Base-by-base conservation (phyloP, 1,140 invertebrate species). In the Chrysoperla carnea region DNA sequence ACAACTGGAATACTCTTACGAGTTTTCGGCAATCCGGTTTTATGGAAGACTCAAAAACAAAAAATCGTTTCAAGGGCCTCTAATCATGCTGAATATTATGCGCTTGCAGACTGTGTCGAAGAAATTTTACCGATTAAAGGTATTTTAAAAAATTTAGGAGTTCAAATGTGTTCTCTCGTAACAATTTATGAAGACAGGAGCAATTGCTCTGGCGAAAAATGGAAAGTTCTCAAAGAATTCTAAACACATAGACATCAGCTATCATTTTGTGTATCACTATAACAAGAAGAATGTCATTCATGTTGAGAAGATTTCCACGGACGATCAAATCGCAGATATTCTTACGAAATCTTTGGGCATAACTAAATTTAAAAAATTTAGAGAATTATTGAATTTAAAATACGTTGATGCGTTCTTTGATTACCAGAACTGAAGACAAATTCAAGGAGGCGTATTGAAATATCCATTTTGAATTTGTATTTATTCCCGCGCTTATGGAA, bases 1-100 rank as follows among this genome's bases (percentile, higher is more conserved):
- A 64, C 56, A 23, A 56, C 54, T 12, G 60, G 60, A 6, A 61
- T 50, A 42, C 40, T 53, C 23, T 59, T 63, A 36, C 43, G 28
- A 9, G 3, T 58, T 0, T 51, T 38, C 29, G 53, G 50, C 9
- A 47, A 43, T 40, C 37, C 45, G 8, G 47, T 62, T 8, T 44
- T 41, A 17, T 58, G 51, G 50, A 46, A 46, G 44, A 29, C 39
- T 23, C 31, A 38, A 12, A 53, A 56, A 42, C 55, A 55, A 45
- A 9, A 35, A 40, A 42, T 28, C 15, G 50, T 53, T 14, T 39
- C 52, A 8, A 17, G 48, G 5, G 52, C 49, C 11, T 48, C 50
- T 0, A 56, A 52, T 4, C 52, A 56, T 33, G 45, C 53, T 9
- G 50, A 56, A 37, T 56, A 50, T 41, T 37, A 53, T 38, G 50